phyloP scores from a whole-genome alignment of 2,888 invertebrate genomes.

The Scaeva pyrastri region DNA sequence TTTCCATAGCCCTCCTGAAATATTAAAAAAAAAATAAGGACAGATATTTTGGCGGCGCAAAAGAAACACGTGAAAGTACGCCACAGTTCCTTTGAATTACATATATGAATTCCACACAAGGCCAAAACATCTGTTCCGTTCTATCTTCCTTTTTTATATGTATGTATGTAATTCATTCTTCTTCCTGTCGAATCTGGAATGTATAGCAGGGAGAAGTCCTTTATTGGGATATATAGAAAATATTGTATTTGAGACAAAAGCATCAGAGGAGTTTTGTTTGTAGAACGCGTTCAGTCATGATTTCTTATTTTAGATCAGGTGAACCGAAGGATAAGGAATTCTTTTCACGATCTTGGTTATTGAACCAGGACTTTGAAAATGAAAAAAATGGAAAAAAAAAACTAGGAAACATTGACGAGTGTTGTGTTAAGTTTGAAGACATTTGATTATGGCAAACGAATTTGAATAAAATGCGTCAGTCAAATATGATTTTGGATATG shows the following conservation, averaged over 20 bases:
- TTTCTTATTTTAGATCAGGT: not conserved
- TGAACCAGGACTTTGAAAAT: not conserved
- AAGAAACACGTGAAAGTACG: conserved; percentile 32
- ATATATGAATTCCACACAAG: conserved; percentile 33
- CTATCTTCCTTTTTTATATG: conserved; percentile 35
- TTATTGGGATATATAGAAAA: conserved; percentile 26
- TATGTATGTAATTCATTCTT: conserved; percentile 36
- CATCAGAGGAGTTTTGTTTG: not conserved
- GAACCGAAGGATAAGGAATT: not conserved
- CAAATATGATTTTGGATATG: too few relatives aligned
- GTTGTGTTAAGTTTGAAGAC: too few relatives aligned
- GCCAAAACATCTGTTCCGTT: conserved; percentile 61
- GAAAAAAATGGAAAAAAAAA: not conserved
- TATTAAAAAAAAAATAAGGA: conserved; percentile 23
- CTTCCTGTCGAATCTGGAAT: conserved; percentile 56
- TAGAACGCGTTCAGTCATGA: conserved; percentile 2
- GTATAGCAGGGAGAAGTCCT: conserved; percentile 37
- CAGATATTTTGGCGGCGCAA: conserved; percentile 4
- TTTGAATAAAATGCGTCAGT: too few relatives aligned
- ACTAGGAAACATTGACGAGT: too few relatives aligned
- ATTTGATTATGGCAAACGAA: too few relatives aligned
- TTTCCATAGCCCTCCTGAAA: not conserved
- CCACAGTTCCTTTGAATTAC: conserved; percentile 57
- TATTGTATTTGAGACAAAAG: not conserved
- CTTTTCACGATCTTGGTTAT: not conserved